Conservation (phyloP, 2,888 invertebrate species). For the Axea sp. region DNA sequence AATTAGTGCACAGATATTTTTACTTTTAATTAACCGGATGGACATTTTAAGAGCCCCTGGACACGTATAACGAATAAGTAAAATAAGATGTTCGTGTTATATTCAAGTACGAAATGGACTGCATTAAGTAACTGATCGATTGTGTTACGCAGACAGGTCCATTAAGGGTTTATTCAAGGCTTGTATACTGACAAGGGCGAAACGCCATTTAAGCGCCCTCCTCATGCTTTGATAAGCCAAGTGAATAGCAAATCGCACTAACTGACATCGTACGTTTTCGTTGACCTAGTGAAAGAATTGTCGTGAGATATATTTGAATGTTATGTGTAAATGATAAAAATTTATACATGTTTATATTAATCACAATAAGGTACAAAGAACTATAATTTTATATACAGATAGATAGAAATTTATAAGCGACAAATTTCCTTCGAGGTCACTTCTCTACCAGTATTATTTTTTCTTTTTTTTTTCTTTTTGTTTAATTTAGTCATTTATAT, state of each 20-base stretch:
- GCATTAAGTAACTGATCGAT: conserved; percentile 56
- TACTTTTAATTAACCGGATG: conserved; percentile 48
- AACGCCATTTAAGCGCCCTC: conserved; percentile 46
- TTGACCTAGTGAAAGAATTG: no score
- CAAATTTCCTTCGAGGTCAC: no score
- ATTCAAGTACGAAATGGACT: conserved; percentile 45
- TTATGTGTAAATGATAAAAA: no score
- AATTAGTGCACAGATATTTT: conserved; percentile 54
- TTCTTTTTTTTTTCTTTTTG: no score
- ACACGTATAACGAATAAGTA: conserved; percentile 28
- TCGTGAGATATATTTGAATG: neutral
- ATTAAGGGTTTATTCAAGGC: conserved; percentile 57
- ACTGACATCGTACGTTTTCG: no score
- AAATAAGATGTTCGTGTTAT: conserved; percentile 34
- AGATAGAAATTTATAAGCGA: no score
- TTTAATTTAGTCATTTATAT: no score
- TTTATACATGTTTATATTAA: no score
- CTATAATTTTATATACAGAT: no score
- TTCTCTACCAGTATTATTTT: no score
- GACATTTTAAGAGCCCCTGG: conserved; percentile 41
- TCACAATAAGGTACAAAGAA: no score
- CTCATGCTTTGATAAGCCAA: conserved; percentile 31
- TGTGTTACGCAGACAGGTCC: conserved; percentile 50
- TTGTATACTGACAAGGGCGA: conserved; percentile 48
- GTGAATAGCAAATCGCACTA: no score